Evolutionary conservation across 2,113 vertebrate species (phyloP).

Genomic region (Spheniscus mendiculus): DNA sequence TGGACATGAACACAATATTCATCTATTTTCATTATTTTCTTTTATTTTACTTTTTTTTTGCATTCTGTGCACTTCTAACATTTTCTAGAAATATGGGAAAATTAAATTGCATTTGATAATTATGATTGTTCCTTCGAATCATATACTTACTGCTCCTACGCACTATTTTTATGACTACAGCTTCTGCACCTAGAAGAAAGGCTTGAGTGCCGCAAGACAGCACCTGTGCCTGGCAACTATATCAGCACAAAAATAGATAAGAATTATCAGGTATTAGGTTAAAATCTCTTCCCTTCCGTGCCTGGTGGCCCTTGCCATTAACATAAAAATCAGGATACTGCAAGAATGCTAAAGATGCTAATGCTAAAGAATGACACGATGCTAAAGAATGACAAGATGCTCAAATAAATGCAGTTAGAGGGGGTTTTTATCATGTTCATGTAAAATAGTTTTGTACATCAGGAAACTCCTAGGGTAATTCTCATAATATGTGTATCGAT

Average conservation of each 20-base stretch:
- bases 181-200: neutral
- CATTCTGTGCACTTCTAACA: neutral
- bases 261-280: neutral
- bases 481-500: neutral
- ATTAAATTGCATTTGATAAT: neutral
- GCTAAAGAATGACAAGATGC: neutral
- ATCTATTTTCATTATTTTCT: neutral
- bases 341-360: neutral
- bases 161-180: neutral
- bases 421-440: fast-evolving
- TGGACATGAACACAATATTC: neutral
- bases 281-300: neutral
- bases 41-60: neutral
- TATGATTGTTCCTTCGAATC: neutral
- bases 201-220: neutral
- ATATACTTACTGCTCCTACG: neutral
- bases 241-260: neutral
- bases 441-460: neutral
- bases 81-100: neutral
- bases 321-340: neutral
- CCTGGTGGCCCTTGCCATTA: neutral
- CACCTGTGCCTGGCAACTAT: neutral
- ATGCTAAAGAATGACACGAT: fast-evolving
- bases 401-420: neutral
- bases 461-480: neutral